Evolutionary conservation across 2,888 invertebrate species (phyloP).

Genomic region (Tolmerus cingulatus): DNA sequence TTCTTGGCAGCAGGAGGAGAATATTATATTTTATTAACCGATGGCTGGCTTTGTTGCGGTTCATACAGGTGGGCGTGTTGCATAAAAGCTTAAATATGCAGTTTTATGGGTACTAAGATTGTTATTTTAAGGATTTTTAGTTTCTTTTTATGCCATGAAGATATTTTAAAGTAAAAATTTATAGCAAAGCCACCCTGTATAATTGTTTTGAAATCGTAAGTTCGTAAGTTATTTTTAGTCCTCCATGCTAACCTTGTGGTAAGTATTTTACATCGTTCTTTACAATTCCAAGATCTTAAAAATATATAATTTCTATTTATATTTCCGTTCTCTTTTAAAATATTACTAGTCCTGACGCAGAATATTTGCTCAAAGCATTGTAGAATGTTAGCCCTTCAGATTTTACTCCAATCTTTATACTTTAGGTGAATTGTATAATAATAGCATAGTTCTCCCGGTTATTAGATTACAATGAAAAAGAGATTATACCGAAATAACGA

Average conservation of each 20-base stretch:
- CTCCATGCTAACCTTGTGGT: neutral
- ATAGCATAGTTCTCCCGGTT: too few relatives aligned
- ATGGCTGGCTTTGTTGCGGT: constrained; percentile 75
- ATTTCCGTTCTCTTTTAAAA: neutral
- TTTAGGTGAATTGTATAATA: too few relatives aligned
- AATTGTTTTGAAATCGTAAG: neutral
- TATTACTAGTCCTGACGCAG: neutral
- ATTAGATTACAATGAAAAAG: too few relatives aligned
- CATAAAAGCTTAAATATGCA: neutral
- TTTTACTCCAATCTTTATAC: too few relatives aligned
- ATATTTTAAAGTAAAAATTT: neutral
- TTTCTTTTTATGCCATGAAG: neutral
- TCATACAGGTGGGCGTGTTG: constrained; percentile 70
- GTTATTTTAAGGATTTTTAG: neutral
- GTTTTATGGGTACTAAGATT: neutral
- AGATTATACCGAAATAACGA: too few relatives aligned
- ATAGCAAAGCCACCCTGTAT: too few relatives aligned
- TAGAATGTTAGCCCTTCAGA: neutral
- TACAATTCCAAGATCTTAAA: neutral
- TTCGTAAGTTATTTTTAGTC: neutral
- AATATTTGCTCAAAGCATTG: neutral
- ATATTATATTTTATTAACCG: neutral
- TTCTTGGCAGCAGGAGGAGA: neutral
- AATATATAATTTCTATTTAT: neutral
- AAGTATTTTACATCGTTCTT: neutral